Evolutionary conservation across 23 tunicate species (phyloP), one percentile per base, ranked within the genome.

Genomic region (Halocynthia aurantium): DNA sequence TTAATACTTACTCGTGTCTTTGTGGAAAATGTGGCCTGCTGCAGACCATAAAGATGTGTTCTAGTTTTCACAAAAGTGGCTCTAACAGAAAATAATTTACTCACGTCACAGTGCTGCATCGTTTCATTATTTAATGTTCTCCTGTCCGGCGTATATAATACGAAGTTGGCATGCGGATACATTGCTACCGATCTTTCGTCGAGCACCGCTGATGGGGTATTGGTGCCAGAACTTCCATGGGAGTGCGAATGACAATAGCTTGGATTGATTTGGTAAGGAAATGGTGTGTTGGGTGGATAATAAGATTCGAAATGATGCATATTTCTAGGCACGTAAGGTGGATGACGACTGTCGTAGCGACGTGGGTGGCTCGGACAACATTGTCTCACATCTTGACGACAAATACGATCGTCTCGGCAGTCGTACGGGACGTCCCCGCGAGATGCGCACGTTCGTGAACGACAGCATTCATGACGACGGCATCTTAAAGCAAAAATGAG

Each of bases 41-140:
- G 44, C 2, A 31, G 44, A 31, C 4, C 44, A 31, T 31, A 0
- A 1, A 31, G 44, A 31, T 31, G 44, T 31, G 44, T 4, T 31
- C 44, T 31, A 31, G 44, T 31, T 0, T 4, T 31, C 44, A 31
- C 44, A 31, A 4, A 31, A n/a, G n/a, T n/a, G 44, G 44, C 1
- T 31, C 1, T 31, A 0, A 31, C 44, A 31, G 44, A 31, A 4
- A 31, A 31, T 0, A 31, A 31, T 31, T 1, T 54, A 74, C 78
- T 74, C 5, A 74, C 78, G 22, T 74, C 78, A 74, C 78, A 74
- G 78, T 74, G 78, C 20, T 74, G 78, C 55, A 54, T 11, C 19
- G 6, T 62, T 53, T 22, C 51, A 44, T 74, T 62, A 52, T 56
- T 49, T 0, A 64, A 21, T 19, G 50, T 22, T 44, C 57, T 74